Conservation (phyloP, 1,140 invertebrate species). For the Ostrea denselamellosa region DNA sequence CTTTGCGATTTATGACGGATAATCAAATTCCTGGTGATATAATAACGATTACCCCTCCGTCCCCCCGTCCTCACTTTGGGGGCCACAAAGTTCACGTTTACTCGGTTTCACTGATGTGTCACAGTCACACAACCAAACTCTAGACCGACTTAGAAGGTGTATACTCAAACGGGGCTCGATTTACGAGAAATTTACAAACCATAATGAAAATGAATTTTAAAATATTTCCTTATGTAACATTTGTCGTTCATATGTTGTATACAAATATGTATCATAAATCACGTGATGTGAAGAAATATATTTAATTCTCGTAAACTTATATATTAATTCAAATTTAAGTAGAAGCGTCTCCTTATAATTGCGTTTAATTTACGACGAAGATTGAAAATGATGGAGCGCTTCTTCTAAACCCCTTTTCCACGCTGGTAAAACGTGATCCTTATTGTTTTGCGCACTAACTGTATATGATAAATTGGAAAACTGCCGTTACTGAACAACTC, state of each 20-base stretch:
- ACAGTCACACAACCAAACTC: background rate
- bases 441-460: background rate
- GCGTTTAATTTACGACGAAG: background rate
- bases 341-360: background rate
- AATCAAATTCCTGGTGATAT: constrained; percentile 17
- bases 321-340: background rate
- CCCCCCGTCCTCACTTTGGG: background rate
- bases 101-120: background rate
- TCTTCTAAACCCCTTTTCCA: background rate
- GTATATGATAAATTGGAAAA: background rate
- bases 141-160: background rate
- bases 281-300: background rate
- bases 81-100: constrained; percentile 7
- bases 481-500: background rate
- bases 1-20: constrained; percentile 20
- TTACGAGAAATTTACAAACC: background rate
- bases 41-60: constrained; percentile 2
- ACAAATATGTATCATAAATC: background rate
- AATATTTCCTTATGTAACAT: background rate
- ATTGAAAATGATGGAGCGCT: constrained; percentile 16
- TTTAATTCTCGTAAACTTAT: background rate
- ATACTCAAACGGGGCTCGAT: background rate
- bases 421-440: background rate
- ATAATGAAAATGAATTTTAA: background rate
- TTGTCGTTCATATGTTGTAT: background rate